Evolutionary conservation across 2,888 invertebrate genomes (phyloP), one percentile per base, ranked within the genome.

Genomic region (Caenorhabditis sulstoni): DNA sequence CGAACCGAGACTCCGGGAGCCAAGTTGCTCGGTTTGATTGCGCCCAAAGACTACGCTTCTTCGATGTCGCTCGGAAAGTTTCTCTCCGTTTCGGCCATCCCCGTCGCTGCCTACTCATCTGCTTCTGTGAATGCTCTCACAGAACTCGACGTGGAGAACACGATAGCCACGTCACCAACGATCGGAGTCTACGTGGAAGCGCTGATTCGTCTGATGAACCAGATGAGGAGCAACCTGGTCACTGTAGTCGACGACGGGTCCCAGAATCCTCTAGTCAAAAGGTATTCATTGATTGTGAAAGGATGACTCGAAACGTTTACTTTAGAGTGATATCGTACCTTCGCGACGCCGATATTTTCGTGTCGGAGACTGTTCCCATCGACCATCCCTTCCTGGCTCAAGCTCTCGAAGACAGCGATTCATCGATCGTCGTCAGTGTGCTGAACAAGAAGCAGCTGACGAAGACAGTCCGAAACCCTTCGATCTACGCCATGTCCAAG

Each of bases 51-150:
- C 66, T 81, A 81, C 16, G 58, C 68, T 14, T 86, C 87, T 3
- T 84, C 89, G 8, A 66, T 81, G 41, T 81, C 83, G 12, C 79
- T 89, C 14, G 87, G 86, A 35, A 82, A 84, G 23, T 70, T 89
- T 29, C 78, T 90, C 14, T 79, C 83, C 14, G 84, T 87, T 7
- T 82, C 87, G 16, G 79, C 81, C 16, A 59, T 89, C 35, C 87
- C 87, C 14, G 84, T 88, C 3, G 86, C 83, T n/a, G 86, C 88
- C 1, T 89, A 88, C 68, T 85, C 85, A 18, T 78, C 85, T 8
- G 79, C 71, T 14, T 82, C 87, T 0, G 85, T 82, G 47, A 83
- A 87, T 61, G 85, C 84, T 7, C 71, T 87, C 45, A 75, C 82
- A 14, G 85, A 87, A 22, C 61, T 83, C 23, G 81, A 81, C 23